Base-by-base conservation (phyloP, 2,113 vertebrate genomes). In the Galbula dea region DNA sequence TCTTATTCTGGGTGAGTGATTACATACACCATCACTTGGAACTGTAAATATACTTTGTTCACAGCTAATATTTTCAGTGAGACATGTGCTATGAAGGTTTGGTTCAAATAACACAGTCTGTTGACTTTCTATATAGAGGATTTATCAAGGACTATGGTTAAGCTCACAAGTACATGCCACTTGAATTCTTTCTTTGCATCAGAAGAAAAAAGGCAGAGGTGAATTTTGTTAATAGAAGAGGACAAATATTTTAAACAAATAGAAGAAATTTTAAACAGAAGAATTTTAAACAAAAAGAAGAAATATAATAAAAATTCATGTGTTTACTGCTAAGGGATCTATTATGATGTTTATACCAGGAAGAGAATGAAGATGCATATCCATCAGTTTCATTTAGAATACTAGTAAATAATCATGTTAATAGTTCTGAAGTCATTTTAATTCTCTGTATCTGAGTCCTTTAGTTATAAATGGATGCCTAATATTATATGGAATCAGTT, bases 11-110 rank as follows among this genome's bases (percentile, higher is more conserved):
- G 46, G 22, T 86, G 90, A 80, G 14, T 67, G 48, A 49, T 67
- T 90, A 83, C 7, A 72, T 86, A 86, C 83, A 73, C 46, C 43
- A 69, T 32, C 66, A 41, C 59, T 81, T 43, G 46, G 80, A 93
- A 90, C 65, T 89, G 80, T 94, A 93, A 92, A 95, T 92, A 78
- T 27, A 55, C 43, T 83, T 89, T 90, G 5, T 67, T 92, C 69
- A 51, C 73, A 93, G 86, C 39, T 94, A 83, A 92, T 86, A 69
- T 83, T 77, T 88, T 94, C 43, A 32, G 77, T 69, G 58, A 79
- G n/a, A 21, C 67, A 26, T 74, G 34, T 67, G 36, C 29, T 74
- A 43, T 54, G 81, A 90, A 89, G 69, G 83, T 63, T 83, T 54
- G 63, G 57, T 84, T 45, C 81, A 78, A 81, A 90, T 94, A 94